Conservation (phyloP, 2,797 vertebrate genomes). For the Coilia nasus region DNA sequence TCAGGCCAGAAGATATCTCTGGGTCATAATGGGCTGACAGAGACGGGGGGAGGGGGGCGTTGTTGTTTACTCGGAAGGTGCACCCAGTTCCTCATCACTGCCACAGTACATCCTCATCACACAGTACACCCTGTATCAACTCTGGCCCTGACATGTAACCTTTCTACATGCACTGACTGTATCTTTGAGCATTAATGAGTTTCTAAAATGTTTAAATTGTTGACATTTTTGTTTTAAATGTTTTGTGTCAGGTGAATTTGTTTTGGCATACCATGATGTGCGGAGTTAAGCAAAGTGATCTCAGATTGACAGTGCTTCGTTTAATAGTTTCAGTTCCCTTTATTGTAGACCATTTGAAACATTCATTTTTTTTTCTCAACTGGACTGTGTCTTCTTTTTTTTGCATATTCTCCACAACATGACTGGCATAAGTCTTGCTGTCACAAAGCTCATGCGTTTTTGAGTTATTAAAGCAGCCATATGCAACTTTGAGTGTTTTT, state of each 20-base stretch:
- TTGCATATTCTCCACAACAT: constrained; percentile 4
- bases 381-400: not conserved
- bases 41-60: not conserved
- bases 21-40: not conserved
- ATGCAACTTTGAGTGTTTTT: too few species aligned
- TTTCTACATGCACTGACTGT: not conserved
- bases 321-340: constrained; percentile 26
- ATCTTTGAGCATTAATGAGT: not conserved
- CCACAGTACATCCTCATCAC: too few species aligned
- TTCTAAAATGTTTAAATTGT: too few species aligned
- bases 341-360: constrained; percentile 36
- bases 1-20: not conserved
- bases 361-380: constrained; percentile 28
- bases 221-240: too few species aligned
- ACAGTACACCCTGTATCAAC: not conserved
- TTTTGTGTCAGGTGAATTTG: too few species aligned
- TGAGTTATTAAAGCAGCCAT: too few species aligned
- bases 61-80: not conserved
- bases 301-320: not conserved
- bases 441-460: not conserved
- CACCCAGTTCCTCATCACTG: not conserved
- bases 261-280: not conserved
- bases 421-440: not conserved
- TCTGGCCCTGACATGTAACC: not conserved
- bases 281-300: not conserved